Conservation (phyloP, 1,140 invertebrate species). For the Melipona quadrifasciata region DNA sequence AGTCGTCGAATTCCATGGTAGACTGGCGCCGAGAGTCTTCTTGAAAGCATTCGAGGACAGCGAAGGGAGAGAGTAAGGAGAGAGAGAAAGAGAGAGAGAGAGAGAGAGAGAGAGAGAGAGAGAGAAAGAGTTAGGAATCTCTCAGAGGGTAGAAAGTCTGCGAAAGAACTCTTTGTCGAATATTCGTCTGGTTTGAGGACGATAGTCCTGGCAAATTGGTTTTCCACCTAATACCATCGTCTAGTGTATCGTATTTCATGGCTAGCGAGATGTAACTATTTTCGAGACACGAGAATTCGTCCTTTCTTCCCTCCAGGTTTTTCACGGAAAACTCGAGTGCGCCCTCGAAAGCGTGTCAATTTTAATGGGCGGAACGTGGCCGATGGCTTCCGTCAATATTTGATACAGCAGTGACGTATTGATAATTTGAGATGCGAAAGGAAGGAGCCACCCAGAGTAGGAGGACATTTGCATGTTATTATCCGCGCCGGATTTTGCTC, state of each 20-base stretch:
- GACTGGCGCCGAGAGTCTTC: slow-evolving; percentile 60
- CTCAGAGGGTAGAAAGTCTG: slow-evolving; percentile 20
- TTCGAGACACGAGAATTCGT: no score
- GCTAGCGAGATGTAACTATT: slow-evolving; percentile 13
- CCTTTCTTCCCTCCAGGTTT: neutral
- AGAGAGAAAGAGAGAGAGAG: neutral
- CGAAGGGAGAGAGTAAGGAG: neutral
- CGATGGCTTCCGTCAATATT: slow-evolving; percentile 4
- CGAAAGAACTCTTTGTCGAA: slow-evolving; percentile 35
- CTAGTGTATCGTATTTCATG: slow-evolving; percentile 29
- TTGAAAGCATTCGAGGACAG: slow-evolving; percentile 56
- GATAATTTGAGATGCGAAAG: neutral
- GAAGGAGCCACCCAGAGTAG: neutral
- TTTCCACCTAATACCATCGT: slow-evolving; percentile 16
- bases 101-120: no score
- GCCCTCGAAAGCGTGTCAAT: neutral
- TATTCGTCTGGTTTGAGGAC: slow-evolving; percentile 32
- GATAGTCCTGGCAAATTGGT: slow-evolving; percentile 42
- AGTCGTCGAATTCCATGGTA: slow-evolving; percentile 71
- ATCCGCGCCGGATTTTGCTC: neutral
- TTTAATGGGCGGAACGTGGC: neutral
- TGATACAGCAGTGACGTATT: neutral
- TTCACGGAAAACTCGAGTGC: neutral
- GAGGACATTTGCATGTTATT: slow-evolving; percentile 7
- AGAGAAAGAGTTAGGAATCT: slow-evolving; percentile 10